A percentile compares a stretch with the other conserved stretches of the same genome.
phyloP scores from a whole-genome alignment of 2,888 invertebrate species.

The Campaea margaritaria region DNA sequence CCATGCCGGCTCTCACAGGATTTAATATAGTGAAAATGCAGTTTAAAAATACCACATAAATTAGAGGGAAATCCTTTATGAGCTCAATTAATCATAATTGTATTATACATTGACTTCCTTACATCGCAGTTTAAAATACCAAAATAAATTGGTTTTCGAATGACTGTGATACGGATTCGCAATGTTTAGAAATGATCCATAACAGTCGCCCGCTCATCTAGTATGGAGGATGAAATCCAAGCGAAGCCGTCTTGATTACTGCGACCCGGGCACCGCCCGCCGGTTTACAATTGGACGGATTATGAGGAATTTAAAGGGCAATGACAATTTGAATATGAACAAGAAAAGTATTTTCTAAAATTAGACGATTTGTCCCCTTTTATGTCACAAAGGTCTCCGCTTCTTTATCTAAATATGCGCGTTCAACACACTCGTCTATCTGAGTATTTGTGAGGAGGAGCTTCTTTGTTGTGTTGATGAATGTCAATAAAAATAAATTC shows the following conservation, averaged over 20 bases:
- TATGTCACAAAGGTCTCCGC: constrained; percentile 16
- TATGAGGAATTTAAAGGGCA: constrained; percentile 83
- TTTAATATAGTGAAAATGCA: constrained; percentile 66
- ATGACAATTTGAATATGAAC: constrained; percentile 83
- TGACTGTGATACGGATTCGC: constrained; percentile 17
- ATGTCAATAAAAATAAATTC: constrained; percentile 52
- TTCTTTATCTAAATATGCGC: constrained; percentile 29
- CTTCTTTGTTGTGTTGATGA: constrained; percentile 63
- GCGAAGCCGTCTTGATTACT: constrained; percentile 82
- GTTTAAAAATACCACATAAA: constrained; percentile 54
- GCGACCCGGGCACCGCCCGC: constrained; percentile 71
- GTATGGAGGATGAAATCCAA: constrained; percentile 75
- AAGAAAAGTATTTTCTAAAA: constrained; percentile 72
- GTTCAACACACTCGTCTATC: constrained; percentile 17
- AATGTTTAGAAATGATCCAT: constrained; percentile 56
- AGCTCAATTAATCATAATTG: constrained; percentile 42
- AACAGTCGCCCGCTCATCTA: constrained; percentile 61
- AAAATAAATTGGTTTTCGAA: constrained; percentile 25
- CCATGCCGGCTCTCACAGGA: constrained; percentile 67
- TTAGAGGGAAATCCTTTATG: constrained; percentile 35
- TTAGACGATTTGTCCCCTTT: constrained; percentile 63
- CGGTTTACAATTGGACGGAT: constrained; percentile 83
- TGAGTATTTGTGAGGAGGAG: constrained; percentile 4
- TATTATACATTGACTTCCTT: constrained; percentile 6
- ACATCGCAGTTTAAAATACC: background rate